A percentile compares a stretch with the other conserved stretches of the same genome.
phyloP scores from a whole-genome alignment of 2,797 vertebrate genomes.

The Cichlasoma orientale region DNA sequence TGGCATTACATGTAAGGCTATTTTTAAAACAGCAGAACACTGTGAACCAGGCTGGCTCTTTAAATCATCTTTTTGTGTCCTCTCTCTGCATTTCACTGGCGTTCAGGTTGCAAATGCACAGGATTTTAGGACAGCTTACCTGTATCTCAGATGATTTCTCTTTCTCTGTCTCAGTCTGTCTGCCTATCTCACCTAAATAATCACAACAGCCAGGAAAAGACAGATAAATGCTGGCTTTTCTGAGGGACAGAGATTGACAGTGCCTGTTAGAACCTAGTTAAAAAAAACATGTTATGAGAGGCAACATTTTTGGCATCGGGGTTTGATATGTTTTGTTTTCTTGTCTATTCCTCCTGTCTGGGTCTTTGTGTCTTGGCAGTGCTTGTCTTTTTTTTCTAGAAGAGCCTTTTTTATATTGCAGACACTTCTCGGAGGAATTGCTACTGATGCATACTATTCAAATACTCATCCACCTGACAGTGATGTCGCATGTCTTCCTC shows the following conservation, averaged over 20 bases:
- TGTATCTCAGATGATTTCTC: constrained; percentile 6
- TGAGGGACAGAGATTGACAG: constrained; percentile 53
- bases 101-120: constrained; percentile 28
- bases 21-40: constrained; percentile 61
- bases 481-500: constrained; percentile 16
- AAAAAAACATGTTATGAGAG: constrained; percentile 24
- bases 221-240: constrained; percentile 5
- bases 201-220: constrained; percentile 8
- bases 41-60: constrained; percentile 45
- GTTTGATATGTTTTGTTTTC: constrained; percentile 57
- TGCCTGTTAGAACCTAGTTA: constrained; percentile 27
- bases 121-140: not conserved
- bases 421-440: constrained; percentile 47
- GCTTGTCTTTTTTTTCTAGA: not conserved
- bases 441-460: constrained; percentile 24
- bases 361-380: constrained; percentile 41
- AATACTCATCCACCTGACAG: constrained; percentile 42
- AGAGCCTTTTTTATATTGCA: constrained; percentile 42
- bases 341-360: constrained; percentile 27
- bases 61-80: constrained; percentile 44
- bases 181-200: constrained; percentile 6
- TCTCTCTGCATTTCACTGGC: not conserved
- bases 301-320: constrained; percentile 33
- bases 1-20: constrained; percentile 48
- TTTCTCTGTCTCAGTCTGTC: not conserved